Evolutionary conservation across 2,113 vertebrate genomes (phyloP), one percentile per base, ranked within the genome.

Genomic region (Lepus timidus): DNA sequence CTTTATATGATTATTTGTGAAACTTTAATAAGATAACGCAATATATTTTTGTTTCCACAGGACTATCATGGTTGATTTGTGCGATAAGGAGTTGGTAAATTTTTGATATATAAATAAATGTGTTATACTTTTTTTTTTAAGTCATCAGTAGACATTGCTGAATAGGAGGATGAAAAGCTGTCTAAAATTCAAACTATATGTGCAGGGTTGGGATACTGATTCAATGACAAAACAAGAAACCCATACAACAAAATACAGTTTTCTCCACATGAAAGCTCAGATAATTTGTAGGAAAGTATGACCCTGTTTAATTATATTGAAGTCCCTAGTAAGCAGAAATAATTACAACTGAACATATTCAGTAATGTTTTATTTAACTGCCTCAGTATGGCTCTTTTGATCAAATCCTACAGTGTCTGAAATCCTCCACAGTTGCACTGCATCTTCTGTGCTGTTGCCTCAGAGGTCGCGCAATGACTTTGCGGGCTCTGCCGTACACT

Each of bases 291-390:
- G 33, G 10, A 88, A 92, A 83, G 9, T 0, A 22, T 33, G 8
- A 13, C 76, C 64, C 62, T 65, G 17, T 39, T 58, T 80, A 67
- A 88, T 92, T 92, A 22, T 79, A 20, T 5, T 67, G 23, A 93
- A 75, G 9, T 70, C 13, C 7, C 11, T 65, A 88, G 68, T 52
- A 92, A 39, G 52, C 25, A 92, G 64, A 94, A 90, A 76, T 71
- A 10, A 33, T 64, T 93, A 93, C 49, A 27, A 11, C 49, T 68
- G 88, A 91, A 52, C 29, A 25, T 39, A 23, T 79, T 94, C 14
- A 61, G 31, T 85, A 62, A 85, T 82, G 13, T 70, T 87, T 73
- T 88, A 87, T 92, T 92, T 88, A 95, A 83, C 14, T 64, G 44
- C 20, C 44, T 92, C 76, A 39, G 1, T 67, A 22, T 27, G 29